Evolutionary conservation across 2,113 vertebrate genomes (phyloP), one percentile per base, ranked within the genome.

Genomic region (Corythornis madagascariensis): DNA sequence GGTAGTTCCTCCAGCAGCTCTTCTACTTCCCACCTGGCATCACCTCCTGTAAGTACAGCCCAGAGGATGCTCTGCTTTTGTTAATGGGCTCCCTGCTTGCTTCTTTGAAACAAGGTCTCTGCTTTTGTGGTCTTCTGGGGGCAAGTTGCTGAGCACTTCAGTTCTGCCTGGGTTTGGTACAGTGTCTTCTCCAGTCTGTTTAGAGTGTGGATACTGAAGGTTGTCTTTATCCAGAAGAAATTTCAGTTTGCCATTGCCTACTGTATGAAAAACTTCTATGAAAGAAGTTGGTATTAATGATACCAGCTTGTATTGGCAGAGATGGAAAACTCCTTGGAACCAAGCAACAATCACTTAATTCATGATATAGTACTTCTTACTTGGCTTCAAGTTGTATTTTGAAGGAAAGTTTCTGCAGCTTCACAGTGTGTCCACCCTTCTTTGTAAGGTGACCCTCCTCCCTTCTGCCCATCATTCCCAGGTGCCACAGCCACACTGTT

Each of bases 1-100:
- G 98, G 96, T 66, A 99, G 98, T 91, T 99, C 98, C 78, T 99
- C 98, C 64, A 98, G 98, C 96, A 98, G 98, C 95, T 99, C 99
- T 56, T 98, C 98, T 60, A 98, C 98, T 18, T 99, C 99, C n/a
- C 98, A 99, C 84, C 96, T 98, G 90, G 98, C 98, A 56, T 99
- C 98, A 24, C 98, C 98, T 47, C 99, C 98, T 24, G 99, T 99
- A 96, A 95, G 98, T 98, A 86, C 72, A 40, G 8, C 50, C 42
- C 17, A 26, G 13, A 80, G 33, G 47, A 31, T 81, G 28, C 14
- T 1, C 31, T 59, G 16, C 25, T 69, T 33, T 25, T 65, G 25
- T 43, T 56, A 7, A 20, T 11, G 8, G 13, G 13, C 47, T 74
- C 29, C 16, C 31, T 59, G 31, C 65, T 75, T 64, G 17, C 53